phyloP scores from a whole-genome alignment of 2,888 invertebrate genomes.

The Sialis lutaria region DNA sequence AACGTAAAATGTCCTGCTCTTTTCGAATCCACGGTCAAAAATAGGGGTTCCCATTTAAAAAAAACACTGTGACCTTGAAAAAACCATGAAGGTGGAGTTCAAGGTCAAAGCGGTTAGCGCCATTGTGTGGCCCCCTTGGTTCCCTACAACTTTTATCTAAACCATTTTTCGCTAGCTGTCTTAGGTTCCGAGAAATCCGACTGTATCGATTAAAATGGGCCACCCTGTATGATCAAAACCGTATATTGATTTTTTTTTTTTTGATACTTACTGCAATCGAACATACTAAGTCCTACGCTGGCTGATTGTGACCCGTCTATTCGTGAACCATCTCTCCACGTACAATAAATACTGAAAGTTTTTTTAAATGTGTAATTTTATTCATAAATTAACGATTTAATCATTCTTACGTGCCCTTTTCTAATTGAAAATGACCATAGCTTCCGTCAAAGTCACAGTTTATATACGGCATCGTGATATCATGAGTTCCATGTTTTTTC shows the following conservation, averaged over 20 bases:
- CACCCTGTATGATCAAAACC: too few relatives aligned
- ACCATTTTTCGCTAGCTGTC: too few relatives aligned
- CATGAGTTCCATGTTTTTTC: slow-evolving; percentile 37
- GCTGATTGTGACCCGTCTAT: slow-evolving; percentile 33
- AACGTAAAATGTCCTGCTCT: too few relatives aligned
- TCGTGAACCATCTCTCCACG: slow-evolving; percentile 36
- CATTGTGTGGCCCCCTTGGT: too few relatives aligned
- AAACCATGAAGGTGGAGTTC: too few relatives aligned
- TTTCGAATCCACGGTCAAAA: too few relatives aligned
- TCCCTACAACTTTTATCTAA: too few relatives aligned
- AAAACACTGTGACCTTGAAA: too few relatives aligned
- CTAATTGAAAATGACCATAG: slow-evolving; percentile 36
- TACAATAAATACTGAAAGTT: slow-evolving; percentile 37
- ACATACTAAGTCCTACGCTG: slow-evolving; percentile 20
- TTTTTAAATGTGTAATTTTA: background rate
- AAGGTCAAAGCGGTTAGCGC: too few relatives aligned
- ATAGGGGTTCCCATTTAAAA: too few relatives aligned
- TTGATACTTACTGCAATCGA: slow-evolving; percentile 39
- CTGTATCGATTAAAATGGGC: too few relatives aligned
- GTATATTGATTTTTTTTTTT: background rate
- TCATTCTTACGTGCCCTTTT: slow-evolving; percentile 34
- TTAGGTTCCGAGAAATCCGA: too few relatives aligned
- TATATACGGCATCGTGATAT: slow-evolving; percentile 30
- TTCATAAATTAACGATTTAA: background rate
- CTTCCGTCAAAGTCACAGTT: slow-evolving; percentile 49